A percentile compares a stretch with the other conserved stretches of the same genome.
Conservation (phyloP, 2,113 vertebrate genomes). For the Rhinogobius similis region DNA sequence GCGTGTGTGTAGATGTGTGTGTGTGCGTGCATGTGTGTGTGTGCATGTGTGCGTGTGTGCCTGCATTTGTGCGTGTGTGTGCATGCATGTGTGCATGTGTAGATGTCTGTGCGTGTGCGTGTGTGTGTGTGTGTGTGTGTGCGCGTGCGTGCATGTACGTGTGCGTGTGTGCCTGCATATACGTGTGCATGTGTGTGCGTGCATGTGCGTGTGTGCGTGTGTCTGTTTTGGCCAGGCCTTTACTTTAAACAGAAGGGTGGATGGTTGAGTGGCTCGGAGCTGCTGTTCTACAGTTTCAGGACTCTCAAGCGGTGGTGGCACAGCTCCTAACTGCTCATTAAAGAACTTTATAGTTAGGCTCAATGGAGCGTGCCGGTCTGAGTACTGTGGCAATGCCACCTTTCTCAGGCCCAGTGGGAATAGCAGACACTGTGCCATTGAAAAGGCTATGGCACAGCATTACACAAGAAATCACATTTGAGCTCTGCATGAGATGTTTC, state of each 20-base stretch:
- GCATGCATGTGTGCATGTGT: too few relatives aligned
- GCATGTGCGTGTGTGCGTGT: too few relatives aligned
- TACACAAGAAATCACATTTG: constrained; percentile 31
- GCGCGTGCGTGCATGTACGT: too few relatives aligned
- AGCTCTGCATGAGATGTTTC: constrained; percentile 23
- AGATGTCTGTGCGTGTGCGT: too few relatives aligned
- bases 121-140: too few relatives aligned
- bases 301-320: constrained; percentile 29
- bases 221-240: constrained; percentile 4
- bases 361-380: constrained; percentile 27
- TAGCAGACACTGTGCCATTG: neutral
- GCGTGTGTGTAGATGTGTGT: too few relatives aligned
- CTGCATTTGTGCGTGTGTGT: too few relatives aligned
- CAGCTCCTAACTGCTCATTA: constrained; percentile 56
- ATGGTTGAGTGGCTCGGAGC: constrained; percentile 32
- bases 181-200: too few relatives aligned
- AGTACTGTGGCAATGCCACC: constrained; percentile 37
- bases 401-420: neutral
- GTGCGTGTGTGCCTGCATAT: too few relatives aligned
- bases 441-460: constrained; percentile 15
- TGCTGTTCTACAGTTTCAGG: constrained; percentile 45
- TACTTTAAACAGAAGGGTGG: constrained; percentile 10
- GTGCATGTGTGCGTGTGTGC: too few relatives aligned
- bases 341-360: constrained; percentile 47
- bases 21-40: too few relatives aligned